phyloP scores from a whole-genome alignment of 2,797 vertebrate genomes.

The Heliangelus exortis region DNA sequence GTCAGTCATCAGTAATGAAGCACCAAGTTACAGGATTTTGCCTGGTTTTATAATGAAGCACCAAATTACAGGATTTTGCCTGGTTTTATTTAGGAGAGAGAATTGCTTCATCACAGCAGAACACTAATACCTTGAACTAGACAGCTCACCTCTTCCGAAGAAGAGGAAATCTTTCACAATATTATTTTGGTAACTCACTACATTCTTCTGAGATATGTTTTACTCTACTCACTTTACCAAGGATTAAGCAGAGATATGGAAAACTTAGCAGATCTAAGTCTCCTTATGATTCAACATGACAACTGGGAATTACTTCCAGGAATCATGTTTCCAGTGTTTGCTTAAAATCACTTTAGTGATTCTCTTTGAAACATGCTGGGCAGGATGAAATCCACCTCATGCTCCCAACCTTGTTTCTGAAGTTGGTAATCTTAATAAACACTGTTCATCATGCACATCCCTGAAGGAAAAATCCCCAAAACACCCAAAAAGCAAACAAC shows the following conservation, averaged over 20 bases:
- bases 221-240: slow-evolving; percentile 28
- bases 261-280: slow-evolving; percentile 35
- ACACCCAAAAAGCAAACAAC: background rate
- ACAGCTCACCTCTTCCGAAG: slow-evolving; percentile 33
- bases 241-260: slow-evolving; percentile 29
- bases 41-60: background rate
- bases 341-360: slow-evolving; percentile 2
- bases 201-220: slow-evolving; percentile 28
- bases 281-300: slow-evolving; percentile 44
- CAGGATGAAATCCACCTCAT: background rate
- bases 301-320: slow-evolving; percentile 35
- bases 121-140: background rate
- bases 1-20: slow-evolving; percentile 13
- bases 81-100: background rate
- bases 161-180: slow-evolving; percentile 55
- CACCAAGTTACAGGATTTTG: slow-evolving; percentile 24
- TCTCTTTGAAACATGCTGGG: background rate
- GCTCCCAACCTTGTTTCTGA: background rate
- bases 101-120: slow-evolving; percentile 14
- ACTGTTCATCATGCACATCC: background rate
- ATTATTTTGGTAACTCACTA: slow-evolving; percentile 31
- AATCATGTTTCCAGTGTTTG: background rate
- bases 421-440: background rate
- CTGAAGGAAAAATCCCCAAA: background rate
- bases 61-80: slow-evolving; percentile 22